Base-by-base conservation (phyloP, 2,888 invertebrate genomes). In the Drosophila mulleri region DNA sequence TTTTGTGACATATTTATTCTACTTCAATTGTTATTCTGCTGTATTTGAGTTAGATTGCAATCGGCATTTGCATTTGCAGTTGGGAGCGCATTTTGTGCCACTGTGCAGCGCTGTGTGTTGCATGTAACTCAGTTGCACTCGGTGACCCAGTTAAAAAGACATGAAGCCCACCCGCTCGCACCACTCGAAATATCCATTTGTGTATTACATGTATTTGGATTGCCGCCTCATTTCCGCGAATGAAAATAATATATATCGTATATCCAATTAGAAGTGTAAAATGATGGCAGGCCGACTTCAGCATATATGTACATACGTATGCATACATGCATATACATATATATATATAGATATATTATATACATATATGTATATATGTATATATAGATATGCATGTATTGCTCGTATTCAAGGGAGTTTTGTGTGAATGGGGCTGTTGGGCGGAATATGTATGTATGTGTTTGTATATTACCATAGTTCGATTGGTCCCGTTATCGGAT, bases 401-500 rank as follows among this genome's bases (percentile, higher is more conserved):
- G 37, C 52, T 54, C 18, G 23, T n/a, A 8, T 29, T 8, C 7
- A 14, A 9, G 1, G 26, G 54, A 20, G 32, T 16, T 16, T 32
- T n/a, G 39, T 11, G 16, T 35, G 26, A 16, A 39, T 3, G 23
- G 12, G 16, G 42, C 23, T 8, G 26, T 1, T 23, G 39, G 23
- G 37, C 29, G 6, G 44, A 20, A 39, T 39, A 41, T 59, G 35
- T n/a, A n/a, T n/a, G n/a, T n/a, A n/a, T 52, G 52, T 52, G 14
- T 20, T 52, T 20, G 72, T 68, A 89, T 85, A 82, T 91, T 91
- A 91, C 91, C 91, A 91, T 88, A 91, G 82, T 84, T 91, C 91
- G 90, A 91, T 91, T 74, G 91, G 91, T 91, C 91, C 91, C 47
- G 91, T 91, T 80, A 91, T 91, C 68, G 91, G 88, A 88, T 91